Evolutionary conservation across 2,888 invertebrate species (phyloP).

Genomic region (Parnassius mnemosyne): DNA sequence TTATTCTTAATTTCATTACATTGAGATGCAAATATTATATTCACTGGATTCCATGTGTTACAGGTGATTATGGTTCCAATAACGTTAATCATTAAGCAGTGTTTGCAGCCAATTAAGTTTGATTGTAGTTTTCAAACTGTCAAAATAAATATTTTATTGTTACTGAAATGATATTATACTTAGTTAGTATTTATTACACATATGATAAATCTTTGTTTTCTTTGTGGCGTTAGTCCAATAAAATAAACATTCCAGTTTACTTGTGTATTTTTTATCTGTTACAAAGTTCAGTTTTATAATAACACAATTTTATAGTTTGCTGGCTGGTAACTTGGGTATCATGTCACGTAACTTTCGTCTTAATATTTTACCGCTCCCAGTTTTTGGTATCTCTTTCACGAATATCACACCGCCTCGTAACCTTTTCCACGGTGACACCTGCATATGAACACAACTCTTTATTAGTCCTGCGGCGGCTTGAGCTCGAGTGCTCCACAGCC

Average conservation of each 20-base stretch:
- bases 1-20: conserved; percentile 2
- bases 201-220: not conserved
- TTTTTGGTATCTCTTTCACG: conserved; percentile 86
- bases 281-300: no score
- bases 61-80: conserved; percentile 3
- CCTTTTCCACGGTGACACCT: conserved; percentile 84
- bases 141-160: not conserved
- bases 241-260: no score
- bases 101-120: not conserved
- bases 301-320: conserved; percentile 38
- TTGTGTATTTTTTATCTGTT: no score
- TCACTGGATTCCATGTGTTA: not conserved
- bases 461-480: conserved; percentile 23
- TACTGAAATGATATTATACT: not conserved
- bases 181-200: no score
- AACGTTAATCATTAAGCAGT: not conserved
- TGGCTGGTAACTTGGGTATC: conserved; percentile 37
- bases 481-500: conserved; percentile 10
- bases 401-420: conserved; percentile 87
- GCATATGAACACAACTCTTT: conserved; percentile 32
- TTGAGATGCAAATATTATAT: conserved; percentile 4
- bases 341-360: conserved; percentile 74
- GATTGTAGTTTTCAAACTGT: no score
- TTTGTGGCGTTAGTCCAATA: no score
- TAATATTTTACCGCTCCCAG: conserved; percentile 87